Conservation (phyloP, 2,888 invertebrate genomes). For the Chorisops tibialis region DNA sequence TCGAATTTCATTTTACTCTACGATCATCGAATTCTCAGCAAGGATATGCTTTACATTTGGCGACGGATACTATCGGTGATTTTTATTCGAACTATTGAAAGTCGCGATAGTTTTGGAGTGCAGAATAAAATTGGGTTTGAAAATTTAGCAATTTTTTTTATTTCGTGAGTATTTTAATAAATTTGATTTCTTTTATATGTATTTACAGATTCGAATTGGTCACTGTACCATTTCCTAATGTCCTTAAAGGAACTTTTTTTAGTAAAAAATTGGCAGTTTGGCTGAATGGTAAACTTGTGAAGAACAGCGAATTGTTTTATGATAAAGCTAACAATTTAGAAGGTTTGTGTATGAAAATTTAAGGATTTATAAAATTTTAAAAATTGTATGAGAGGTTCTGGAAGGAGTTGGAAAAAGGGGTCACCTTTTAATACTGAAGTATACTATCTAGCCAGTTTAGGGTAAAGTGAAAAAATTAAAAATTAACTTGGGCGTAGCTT, state of each 20-base stretch:
- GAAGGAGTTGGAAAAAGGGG: too few species aligned
- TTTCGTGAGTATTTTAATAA: neutral
- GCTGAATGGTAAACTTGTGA: conserved; percentile 58
- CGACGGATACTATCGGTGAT: conserved; percentile 70
- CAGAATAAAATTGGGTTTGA: neutral
- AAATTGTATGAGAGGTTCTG: too few species aligned
- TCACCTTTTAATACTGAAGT: too few species aligned
- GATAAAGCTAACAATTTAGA: conserved; percentile 48
- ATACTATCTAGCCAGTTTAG: too few species aligned
- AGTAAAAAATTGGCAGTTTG: conserved; percentile 66
- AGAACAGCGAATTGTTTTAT: conserved; percentile 43
- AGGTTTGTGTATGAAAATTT: conserved; percentile 39
- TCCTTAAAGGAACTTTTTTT: conserved; percentile 55
- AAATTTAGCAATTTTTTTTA: neutral
- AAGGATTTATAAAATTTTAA: too few species aligned
- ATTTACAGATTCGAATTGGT: conserved; percentile 65
- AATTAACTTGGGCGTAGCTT: too few species aligned
- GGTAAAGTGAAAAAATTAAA: too few species aligned
- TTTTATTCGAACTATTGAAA: conserved; percentile 61
- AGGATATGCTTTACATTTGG: conserved; percentile 70
- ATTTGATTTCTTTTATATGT: neutral
- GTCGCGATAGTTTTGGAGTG: conserved; percentile 21
- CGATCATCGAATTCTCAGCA: conserved; percentile 64
- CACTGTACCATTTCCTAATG: conserved; percentile 71
- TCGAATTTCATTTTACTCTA: conserved; percentile 69